phyloP scores from a whole-genome alignment of 2,797 vertebrate species.

The Sebastes glaucus region DNA sequence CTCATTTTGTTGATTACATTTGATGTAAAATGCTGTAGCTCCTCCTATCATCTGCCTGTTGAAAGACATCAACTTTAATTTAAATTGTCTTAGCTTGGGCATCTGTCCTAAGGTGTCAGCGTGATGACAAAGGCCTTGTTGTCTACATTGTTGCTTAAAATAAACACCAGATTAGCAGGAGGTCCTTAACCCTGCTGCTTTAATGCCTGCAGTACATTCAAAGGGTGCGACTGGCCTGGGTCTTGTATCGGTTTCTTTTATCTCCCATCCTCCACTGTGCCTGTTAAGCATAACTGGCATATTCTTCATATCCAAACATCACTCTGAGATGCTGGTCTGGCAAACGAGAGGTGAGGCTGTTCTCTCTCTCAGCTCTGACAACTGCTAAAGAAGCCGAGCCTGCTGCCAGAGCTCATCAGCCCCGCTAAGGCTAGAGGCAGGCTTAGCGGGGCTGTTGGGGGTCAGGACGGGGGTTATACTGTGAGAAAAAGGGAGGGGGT shows the following conservation, averaged over 20 bases:
- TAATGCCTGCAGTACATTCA: not conserved
- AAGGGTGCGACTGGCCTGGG: not conserved
- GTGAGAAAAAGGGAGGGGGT: not conserved
- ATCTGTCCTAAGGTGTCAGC: not conserved
- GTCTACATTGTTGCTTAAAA: not conserved
- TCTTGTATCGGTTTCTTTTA: not conserved
- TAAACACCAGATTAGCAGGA: not conserved
- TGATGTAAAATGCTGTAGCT: not conserved
- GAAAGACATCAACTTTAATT: not conserved
- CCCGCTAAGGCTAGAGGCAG: not conserved
- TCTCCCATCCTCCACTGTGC: not conserved
- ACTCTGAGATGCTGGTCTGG: constrained; percentile 22
- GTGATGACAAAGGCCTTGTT: not conserved
- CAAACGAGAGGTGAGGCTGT: constrained; percentile 6
- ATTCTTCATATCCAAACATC: constrained; percentile 15
- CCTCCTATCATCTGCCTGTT: not conserved
- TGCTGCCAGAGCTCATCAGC: constrained; percentile 22
- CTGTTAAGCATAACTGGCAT: not conserved
- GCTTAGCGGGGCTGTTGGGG: not conserved
- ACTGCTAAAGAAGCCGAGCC: constrained; percentile 48
- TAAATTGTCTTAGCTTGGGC: not conserved
- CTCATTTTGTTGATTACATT: not conserved
- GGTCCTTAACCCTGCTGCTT: not conserved
- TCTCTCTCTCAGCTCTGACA: constrained; percentile 36
- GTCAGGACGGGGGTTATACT: not conserved